A percentile compares a stretch with the other conserved stretches of the same genome.
These are phyloP conservation scores for Arge pagana DNA, from an alignment of 2,888 invertebrate genomes.

Conservation along the genomic window DNA sequence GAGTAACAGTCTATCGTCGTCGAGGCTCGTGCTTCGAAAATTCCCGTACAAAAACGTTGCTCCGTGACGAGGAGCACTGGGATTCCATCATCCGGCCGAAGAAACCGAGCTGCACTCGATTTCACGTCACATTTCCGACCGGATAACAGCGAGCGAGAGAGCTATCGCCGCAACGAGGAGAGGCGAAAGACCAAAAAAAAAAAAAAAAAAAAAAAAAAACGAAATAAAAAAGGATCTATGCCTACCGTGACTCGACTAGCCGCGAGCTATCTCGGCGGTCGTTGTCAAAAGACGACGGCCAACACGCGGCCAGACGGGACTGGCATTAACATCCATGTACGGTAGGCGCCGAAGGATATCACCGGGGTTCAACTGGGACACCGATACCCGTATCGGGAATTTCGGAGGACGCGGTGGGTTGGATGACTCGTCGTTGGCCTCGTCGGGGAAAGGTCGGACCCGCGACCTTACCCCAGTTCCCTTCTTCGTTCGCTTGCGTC, in stretches of 20 bases:
- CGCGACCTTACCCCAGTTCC: conserved; percentile 51
- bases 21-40: no score
- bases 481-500: not conserved
- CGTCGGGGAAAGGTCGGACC: conserved; percentile 39
- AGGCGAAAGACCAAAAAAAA: not conserved
- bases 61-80: no score
- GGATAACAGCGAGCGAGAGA: not conserved
- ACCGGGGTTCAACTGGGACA: conserved; percentile 47
- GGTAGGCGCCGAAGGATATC: conserved; percentile 46
- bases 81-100: no score
- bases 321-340: conserved; percentile 42
- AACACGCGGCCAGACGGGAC: no score
- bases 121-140: not conserved
- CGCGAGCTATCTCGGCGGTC: conserved; percentile 7
- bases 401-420: conserved; percentile 40
- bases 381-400: conserved; percentile 41
- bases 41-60: no score
- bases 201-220: conserved; percentile 5
- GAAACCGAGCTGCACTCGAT: no score
- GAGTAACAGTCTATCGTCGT: no score
- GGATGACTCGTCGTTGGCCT: conserved; percentile 33
- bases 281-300: no score
- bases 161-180: not conserved
- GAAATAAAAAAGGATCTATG: not conserved
- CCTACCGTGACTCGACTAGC: conserved; percentile 3